These are phyloP conservation scores for Eonycteris spelaea DNA, from an alignment of 2,113 vertebrate genomes.

Conservation along the genomic window DNA sequence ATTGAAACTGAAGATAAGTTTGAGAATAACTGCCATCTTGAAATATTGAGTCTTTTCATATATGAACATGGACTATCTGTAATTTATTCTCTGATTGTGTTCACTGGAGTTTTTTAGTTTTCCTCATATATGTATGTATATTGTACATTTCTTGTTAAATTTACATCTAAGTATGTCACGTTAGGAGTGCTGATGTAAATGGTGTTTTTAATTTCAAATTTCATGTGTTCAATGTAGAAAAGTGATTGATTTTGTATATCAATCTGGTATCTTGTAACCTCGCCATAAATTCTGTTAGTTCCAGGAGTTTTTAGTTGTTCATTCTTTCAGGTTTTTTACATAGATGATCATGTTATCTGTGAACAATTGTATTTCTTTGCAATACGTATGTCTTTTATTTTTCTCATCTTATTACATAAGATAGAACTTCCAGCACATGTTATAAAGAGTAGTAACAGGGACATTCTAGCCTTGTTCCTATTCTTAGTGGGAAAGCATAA, in stretches of 20 bases:
- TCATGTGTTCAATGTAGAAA: neutral
- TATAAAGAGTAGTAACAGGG: neutral
- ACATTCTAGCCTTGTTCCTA: neutral
- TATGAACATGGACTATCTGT: neutral
- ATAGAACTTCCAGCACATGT: neutral
- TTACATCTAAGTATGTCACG: neutral
- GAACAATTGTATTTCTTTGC: neutral
- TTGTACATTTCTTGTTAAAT: neutral
- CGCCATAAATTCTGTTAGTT: neutral
- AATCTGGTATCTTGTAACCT: neutral
- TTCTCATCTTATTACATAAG: neutral
- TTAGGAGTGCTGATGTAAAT: neutral
- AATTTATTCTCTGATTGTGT: neutral
- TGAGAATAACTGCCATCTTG: neutral
- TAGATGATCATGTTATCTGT: neutral
- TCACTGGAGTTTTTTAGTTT: neutral
- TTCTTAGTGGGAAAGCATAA: neutral
- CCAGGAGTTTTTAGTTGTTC: neutral
- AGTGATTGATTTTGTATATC: neutral
- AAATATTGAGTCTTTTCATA: neutral
- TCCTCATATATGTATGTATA: neutral
- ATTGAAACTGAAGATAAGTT: neutral
- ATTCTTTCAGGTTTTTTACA: neutral
- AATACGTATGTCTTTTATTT: neutral
- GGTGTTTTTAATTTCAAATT: neutral